Evolutionary conservation across 2,888 invertebrate species (phyloP), one percentile per base, ranked within the genome.

Genomic region (Lasioglossum vierecki): DNA sequence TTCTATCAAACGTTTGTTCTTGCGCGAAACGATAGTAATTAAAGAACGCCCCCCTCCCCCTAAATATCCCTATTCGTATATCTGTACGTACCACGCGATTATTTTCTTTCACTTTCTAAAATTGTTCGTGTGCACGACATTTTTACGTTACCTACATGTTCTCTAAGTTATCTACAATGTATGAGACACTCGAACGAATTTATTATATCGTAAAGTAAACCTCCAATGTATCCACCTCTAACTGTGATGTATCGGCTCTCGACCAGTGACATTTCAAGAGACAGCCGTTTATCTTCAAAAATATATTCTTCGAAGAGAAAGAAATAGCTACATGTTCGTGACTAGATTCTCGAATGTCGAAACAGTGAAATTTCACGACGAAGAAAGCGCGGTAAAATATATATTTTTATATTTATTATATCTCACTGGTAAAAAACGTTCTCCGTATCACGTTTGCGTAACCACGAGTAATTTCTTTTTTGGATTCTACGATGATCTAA

Each of bases 301-400:
- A 41, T 70, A 39, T 70, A 39, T 41, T 41, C 44, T 15, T 71
- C 44, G 71, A 71, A 44, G 44, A 44, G 71, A 46, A 71, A 44
- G 26, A 75, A 57, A 53, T 15, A 72, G n/a, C 30, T 46, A 49
- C 49, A 18, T 76, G 74, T 30, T 60, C 26, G 80, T 85, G 88
- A 88, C 85, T 88, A 85, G 88, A 88, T 78, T 77, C 81, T 76
- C 76, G 73, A 75, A 72, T 46, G 72, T 72, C 79, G 68, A 70
- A 73, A 63, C 74, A 46, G n/a, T 46, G 35, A 35, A n/a, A 35
- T 79, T 39, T 26, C 39, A 71, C 44, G 26, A 15, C 71, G 71
- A 71, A 46, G 44, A 71, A 71, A 71, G 44, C 71, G 71, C 26
- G 71, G 39, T 70, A 70, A 70, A 70, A 70, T 70, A 70, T 70